Evolutionary conservation across 2,797 vertebrate genomes (phyloP), one percentile per base, ranked within the genome.

Genomic region (Pangasius krempfi): DNA sequence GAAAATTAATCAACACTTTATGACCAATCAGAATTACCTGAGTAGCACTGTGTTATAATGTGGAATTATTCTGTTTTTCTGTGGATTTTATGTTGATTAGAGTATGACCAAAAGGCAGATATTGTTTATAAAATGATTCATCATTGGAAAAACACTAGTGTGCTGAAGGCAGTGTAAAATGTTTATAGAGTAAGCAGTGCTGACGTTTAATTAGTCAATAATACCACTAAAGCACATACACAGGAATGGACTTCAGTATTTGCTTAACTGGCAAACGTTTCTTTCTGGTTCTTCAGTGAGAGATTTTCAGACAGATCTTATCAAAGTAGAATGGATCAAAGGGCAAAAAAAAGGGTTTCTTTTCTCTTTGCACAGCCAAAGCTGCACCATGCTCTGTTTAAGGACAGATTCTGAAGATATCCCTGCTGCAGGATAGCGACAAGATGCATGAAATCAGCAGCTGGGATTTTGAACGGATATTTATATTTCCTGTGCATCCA

Each of bases 401-500:
- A 5, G 6, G n/a, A 30, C 52, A 88, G 79, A 30, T 30, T 47
- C 37, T 22, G 40, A 50, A 73, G 58, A 76, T 66, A 84, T 8
- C 60, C 64, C 44, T 18, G 25, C 47, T n/a, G 30, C 20, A 14
- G 18, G 10, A 37, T 40, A 6, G 58, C 6, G 7, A n/a, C 37
- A n/a, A 64, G 58, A 44, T 62, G 20, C 10, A 33, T 64, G 80
- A 40, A 64, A 83, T 83, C 37, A 16, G 18, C n/a, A 58, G 80
- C 80, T 85, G 81, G 81, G 81, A 60, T 82, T 86, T 64, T 68
- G n/a, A 54, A 88, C 52, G 79, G 52, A 50, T 87, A 72, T 72
- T 88, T 62, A 87, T 84, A 85, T 89, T 90, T 91, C 3, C 68
- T 89, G 75, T 72, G 68, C 73, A 52, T 75, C 68, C 58, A 50